phyloP scores from a whole-genome alignment of 2,797 vertebrate species.

The Spinus olivaceus region DNA sequence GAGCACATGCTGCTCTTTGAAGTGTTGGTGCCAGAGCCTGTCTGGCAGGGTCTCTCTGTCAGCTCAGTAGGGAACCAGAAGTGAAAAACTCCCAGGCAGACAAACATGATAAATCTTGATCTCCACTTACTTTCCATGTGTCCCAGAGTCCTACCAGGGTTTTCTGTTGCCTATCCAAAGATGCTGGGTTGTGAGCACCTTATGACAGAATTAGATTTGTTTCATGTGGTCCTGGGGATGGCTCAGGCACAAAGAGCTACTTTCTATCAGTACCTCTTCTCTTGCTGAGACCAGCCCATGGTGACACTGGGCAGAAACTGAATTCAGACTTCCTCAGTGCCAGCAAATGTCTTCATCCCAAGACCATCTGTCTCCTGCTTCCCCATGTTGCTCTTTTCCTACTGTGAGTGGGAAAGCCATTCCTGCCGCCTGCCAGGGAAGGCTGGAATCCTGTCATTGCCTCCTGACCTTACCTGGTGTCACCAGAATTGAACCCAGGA shows the following conservation, averaged over 20 bases:
- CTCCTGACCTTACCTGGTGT: background rate
- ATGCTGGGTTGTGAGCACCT: background rate
- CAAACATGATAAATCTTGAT: background rate
- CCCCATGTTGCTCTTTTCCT: background rate
- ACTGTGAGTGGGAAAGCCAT: background rate
- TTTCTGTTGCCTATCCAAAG: background rate
- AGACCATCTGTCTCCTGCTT: constrained; percentile 16
- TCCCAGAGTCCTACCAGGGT: background rate
- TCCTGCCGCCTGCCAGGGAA: background rate
- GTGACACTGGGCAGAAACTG: background rate
- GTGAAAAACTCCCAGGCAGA: background rate
- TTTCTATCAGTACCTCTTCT: background rate
- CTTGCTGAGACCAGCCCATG: background rate
- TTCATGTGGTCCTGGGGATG: background rate
- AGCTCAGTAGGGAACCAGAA: background rate
- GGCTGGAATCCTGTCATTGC: background rate
- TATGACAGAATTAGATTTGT: background rate
- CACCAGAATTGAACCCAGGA: background rate
- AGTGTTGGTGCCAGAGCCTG: background rate
- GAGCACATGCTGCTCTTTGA: background rate
- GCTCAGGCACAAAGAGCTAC: background rate
- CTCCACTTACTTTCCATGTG: background rate
- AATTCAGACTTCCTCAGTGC: background rate
- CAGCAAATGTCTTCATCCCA: constrained; percentile 15
- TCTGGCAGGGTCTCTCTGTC: background rate